Conservation (phyloP, 2,888 invertebrate species). For the Leptarthrus brevirostris region DNA sequence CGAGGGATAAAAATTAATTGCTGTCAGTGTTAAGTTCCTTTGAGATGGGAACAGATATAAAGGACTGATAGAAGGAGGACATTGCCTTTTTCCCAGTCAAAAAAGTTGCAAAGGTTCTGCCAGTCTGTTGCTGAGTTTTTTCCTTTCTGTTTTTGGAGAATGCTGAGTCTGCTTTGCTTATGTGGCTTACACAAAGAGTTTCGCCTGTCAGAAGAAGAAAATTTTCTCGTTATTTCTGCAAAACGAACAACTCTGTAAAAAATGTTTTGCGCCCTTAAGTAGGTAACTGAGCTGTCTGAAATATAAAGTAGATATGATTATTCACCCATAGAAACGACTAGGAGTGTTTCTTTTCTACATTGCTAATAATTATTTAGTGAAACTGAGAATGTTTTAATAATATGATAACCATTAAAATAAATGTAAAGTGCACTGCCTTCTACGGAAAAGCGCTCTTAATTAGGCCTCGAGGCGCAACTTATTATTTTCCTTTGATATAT, state of each 20-base stretch:
- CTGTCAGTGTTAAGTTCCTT: constrained; percentile 5
- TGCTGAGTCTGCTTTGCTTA: constrained; percentile 1
- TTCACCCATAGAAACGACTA: neutral
- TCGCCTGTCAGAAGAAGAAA: constrained; percentile 1
- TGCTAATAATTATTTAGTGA: neutral
- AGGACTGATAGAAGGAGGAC: neutral
- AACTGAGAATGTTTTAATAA: constrained; percentile 1
- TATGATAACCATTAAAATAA: neutral
- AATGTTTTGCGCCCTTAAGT: neutral
- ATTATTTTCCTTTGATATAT: neutral
- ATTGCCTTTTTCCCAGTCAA: neutral
- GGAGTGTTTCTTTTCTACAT: neutral
- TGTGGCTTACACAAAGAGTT: neutral
- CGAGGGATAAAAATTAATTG: neutral
- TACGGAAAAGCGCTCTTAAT: neutral
- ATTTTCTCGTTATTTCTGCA: neutral
- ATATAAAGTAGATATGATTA: neutral
- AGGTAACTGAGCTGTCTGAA: constrained; percentile 7
- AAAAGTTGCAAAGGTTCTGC: neutral
- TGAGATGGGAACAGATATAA: constrained; percentile 1
- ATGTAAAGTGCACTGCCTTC: neutral
- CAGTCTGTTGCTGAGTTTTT: constrained; percentile 1
- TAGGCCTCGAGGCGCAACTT: neutral
- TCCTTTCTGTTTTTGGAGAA: neutral
- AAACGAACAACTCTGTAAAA: neutral